Percentiles rank a stretch among this genome's conserved stretches.
phyloP scores from a whole-genome alignment of 1,140 invertebrate genomes.

The Mesaphorura yosii region DNA sequence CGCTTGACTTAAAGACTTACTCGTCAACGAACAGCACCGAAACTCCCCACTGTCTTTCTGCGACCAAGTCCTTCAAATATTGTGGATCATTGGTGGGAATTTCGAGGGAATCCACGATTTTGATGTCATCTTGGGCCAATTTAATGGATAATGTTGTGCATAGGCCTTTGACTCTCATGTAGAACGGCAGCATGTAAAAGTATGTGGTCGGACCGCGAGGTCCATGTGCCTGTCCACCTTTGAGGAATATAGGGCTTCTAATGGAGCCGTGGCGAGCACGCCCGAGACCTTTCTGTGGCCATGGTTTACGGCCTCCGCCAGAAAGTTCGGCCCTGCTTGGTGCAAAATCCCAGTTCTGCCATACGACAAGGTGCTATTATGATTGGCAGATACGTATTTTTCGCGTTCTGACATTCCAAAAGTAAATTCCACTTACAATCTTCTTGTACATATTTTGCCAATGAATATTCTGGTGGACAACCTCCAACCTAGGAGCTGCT shows the following conservation, averaged over 20 bases:
- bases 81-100: constrained; percentile 68
- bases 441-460: constrained; percentile 80
- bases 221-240: constrained; percentile 74
- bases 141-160: constrained; percentile 74
- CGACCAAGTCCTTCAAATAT: constrained; percentile 67
- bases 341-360: constrained; percentile 52
- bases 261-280: constrained; percentile 81
- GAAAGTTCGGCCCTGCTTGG: constrained; percentile 68
- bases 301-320: constrained; percentile 81
- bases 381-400: neutral
- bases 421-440: constrained; percentile 48
- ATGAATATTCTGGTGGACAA: constrained; percentile 71
- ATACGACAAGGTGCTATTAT: constrained; percentile 4
- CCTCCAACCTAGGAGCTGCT: constrained; percentile 67
- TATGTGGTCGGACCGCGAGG: constrained; percentile 71
- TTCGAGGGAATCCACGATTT: constrained; percentile 76
- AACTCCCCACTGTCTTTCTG: constrained; percentile 80
- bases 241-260: constrained; percentile 66
- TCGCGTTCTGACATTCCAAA: neutral
- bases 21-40: constrained; percentile 89
- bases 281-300: constrained; percentile 89
- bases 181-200: constrained; percentile 85
- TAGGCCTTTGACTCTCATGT: constrained; percentile 61
- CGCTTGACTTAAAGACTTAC: no score
- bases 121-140: constrained; percentile 80